Evolutionary conservation across 2,797 vertebrate species (phyloP).

Genomic region (Ptychobarbus kaznakovi): DNA sequence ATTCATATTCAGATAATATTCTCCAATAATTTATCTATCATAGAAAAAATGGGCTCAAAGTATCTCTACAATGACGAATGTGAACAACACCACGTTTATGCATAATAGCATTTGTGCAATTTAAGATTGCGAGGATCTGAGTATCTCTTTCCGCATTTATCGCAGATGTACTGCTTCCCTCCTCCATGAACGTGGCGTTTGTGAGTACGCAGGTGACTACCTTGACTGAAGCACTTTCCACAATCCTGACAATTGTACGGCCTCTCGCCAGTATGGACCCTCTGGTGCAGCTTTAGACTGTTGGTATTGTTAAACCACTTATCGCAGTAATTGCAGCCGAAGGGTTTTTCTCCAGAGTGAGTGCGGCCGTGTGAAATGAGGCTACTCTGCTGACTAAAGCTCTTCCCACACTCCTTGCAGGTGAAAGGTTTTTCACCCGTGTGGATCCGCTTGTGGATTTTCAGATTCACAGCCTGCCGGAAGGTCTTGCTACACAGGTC

Average conservation of each 20-base stretch:
- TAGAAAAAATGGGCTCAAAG: neutral
- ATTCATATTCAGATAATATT: neutral
- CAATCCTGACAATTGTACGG: constrained; percentile 77
- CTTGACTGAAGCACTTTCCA: constrained; percentile 77
- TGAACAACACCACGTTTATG: constrained; percentile 52
- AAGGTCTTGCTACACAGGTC: constrained; percentile 78
- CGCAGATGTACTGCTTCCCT: constrained; percentile 81
- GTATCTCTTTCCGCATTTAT: constrained; percentile 80
- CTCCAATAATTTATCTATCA: neutral
- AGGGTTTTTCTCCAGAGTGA: constrained; percentile 74
- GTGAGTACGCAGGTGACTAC: constrained; percentile 73
- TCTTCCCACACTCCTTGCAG: constrained; percentile 76
- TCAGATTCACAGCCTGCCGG: constrained; percentile 76
- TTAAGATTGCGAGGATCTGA: constrained; percentile 78
- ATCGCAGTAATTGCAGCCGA: constrained; percentile 72
- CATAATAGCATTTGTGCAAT: constrained; percentile 80
- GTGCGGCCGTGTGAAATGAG: constrained; percentile 76
- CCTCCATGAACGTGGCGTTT: constrained; percentile 77
- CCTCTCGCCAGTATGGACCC: constrained; percentile 79
- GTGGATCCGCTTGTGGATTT: constrained; percentile 79
- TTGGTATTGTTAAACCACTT: constrained; percentile 80
- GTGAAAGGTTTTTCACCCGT: constrained; percentile 80
- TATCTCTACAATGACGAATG: neutral
- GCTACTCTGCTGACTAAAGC: constrained; percentile 81
- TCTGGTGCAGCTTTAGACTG: constrained; percentile 79